These are phyloP conservation scores for Meta bourneti DNA, from an alignment of 2,888 invertebrate species.

Conservation along the genomic window DNA sequence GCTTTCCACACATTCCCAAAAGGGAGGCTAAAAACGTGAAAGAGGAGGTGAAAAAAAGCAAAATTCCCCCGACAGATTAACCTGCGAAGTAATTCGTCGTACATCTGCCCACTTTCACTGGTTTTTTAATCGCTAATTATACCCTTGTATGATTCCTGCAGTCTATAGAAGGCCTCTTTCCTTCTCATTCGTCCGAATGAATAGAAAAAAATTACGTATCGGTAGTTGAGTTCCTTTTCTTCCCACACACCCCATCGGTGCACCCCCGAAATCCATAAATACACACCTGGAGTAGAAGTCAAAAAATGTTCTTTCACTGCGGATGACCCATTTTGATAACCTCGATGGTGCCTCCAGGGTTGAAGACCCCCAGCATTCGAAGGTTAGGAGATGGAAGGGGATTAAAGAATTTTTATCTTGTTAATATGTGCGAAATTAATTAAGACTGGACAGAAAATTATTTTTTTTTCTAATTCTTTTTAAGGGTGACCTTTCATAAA, in stretches of 20 bases:
- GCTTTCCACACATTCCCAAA: background rate
- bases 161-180: slow-evolving; percentile 13
- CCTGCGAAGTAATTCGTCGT: slow-evolving; percentile 2
- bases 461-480: too few species aligned
- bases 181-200: slow-evolving; percentile 6
- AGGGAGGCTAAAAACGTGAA: background rate
- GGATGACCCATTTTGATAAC: slow-evolving; percentile 71
- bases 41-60: background rate
- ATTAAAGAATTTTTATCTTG: background rate
- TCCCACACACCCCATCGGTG: slow-evolving; percentile 43
- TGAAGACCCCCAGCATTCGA: slow-evolving; percentile 53
- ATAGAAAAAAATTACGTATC: slow-evolving; percentile 26
- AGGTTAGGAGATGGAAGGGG: slow-evolving; percentile 32
- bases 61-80: slow-evolving; percentile 12
- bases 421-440: background rate
- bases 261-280: slow-evolving; percentile 47
- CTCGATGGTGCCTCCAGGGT: slow-evolving; percentile 49
- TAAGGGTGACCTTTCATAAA: too few species aligned
- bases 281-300: slow-evolving; percentile 63
- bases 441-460: background rate
- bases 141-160: slow-evolving; percentile 10
- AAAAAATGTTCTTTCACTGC: slow-evolving; percentile 57
- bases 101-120: slow-evolving; percentile 68
- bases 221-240: slow-evolving; percentile 28
- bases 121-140: slow-evolving; percentile 56